Percentiles rank a stretch among this genome's conserved stretches.
These are phyloP conservation scores for Drosophila orena DNA, from an alignment of 1,140 invertebrate genomes.

Conservation along the genomic window DNA sequence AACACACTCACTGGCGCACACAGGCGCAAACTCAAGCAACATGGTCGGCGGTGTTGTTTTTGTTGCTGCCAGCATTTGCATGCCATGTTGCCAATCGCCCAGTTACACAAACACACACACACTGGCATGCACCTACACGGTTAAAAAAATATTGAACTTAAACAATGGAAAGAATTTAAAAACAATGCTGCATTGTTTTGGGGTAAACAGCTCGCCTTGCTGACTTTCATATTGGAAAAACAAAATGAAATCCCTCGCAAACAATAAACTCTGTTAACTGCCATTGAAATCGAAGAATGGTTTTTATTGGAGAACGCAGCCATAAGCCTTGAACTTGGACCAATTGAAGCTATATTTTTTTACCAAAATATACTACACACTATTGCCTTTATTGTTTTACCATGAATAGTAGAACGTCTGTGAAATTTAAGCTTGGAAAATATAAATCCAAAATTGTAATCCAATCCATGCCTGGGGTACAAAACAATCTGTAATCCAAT, in stretches of 20 bases:
- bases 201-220: not conserved
- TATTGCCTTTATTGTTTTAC: too few species aligned
- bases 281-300: too few species aligned
- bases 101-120: slow-evolving; percentile 16
- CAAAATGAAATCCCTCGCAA: too few species aligned
- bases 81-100: slow-evolving; percentile 58
- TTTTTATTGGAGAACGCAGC: too few species aligned
- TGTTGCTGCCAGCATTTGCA: slow-evolving; percentile 69
- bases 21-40: slow-evolving; percentile 48
- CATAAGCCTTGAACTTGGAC: too few species aligned
- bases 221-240: too few species aligned
- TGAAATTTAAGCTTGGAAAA: too few species aligned
- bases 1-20: slow-evolving; percentile 59
- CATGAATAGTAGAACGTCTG: too few species aligned
- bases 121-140: not conserved
- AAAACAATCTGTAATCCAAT: not conserved
- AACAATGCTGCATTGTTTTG: not conserved
- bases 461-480: not conserved
- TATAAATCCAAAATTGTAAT: too few species aligned
- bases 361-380: too few species aligned
- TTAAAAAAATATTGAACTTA: not conserved
- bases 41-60: slow-evolving; percentile 18
- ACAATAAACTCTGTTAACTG: too few species aligned
- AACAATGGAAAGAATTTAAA: not conserved
- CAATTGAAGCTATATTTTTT: too few species aligned